Percentiles rank a stretch among this genome's conserved stretches.
Conservation (phyloP, 2,113 vertebrate species). For the Ailurus styani region DNA sequence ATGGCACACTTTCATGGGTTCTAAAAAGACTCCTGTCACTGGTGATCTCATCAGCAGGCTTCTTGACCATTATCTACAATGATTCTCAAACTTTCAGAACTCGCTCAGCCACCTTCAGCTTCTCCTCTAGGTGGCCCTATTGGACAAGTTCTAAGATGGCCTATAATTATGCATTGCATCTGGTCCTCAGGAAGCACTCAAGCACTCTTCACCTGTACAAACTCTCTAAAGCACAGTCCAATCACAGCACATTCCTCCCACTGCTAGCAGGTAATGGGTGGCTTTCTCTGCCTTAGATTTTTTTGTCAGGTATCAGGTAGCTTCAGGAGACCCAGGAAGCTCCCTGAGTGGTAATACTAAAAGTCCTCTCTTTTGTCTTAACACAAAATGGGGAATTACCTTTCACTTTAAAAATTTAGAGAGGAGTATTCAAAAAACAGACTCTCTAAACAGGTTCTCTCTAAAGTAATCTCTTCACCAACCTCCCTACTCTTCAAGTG, state of each 20-base stretch:
- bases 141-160: slow-evolving; percentile 38
- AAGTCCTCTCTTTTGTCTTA: not conserved
- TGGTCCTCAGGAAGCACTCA: not conserved
- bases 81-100: not conserved
- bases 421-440: not conserved
- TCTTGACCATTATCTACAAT: not conserved
- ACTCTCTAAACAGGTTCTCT: not conserved
- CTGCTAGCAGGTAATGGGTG: not conserved
- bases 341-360: not conserved
- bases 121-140: slow-evolving; percentile 55
- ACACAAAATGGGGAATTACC: not conserved
- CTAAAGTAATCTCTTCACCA: not conserved
- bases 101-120: not conserved
- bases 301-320: not conserved
- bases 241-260: not conserved
- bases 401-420: not conserved
- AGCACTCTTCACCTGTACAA: not conserved
- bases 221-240: not conserved
- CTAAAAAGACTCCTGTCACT: not conserved
- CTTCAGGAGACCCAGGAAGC: not conserved
- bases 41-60: not conserved
- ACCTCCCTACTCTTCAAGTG: not conserved
- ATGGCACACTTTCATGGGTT: not conserved
- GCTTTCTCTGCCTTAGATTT: not conserved
- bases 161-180: not conserved